These are phyloP conservation scores for Channa argus DNA, from an alignment of 2,113 vertebrate genomes.

Conservation along the genomic window DNA sequence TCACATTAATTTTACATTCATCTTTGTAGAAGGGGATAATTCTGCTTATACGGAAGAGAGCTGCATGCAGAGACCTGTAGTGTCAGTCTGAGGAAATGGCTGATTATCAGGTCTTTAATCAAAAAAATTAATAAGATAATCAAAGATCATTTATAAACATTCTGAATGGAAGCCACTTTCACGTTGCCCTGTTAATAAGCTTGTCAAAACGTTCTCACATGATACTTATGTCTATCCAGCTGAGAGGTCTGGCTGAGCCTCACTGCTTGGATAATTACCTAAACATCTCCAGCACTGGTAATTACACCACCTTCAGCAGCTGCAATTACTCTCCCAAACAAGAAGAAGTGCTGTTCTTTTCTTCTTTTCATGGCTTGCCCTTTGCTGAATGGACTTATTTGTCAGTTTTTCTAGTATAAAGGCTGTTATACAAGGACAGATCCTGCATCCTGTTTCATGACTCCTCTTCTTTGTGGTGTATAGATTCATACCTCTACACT, in stretches of 20 bases:
- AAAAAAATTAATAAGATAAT: too few species aligned
- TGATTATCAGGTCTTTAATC: too few species aligned
- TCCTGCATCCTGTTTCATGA: too few species aligned
- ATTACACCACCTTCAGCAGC: neutral
- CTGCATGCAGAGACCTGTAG: too few species aligned
- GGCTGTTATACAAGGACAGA: too few species aligned
- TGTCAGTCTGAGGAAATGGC: too few species aligned
- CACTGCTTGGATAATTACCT: too few species aligned
- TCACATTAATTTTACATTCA: too few species aligned
- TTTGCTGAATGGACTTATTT: neutral
- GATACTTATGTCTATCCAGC: neutral
- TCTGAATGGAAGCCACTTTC: neutral
- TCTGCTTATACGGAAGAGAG: too few species aligned
- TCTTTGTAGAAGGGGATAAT: too few species aligned
- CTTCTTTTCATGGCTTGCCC: neutral
- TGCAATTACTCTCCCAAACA: constrained; percentile 1
- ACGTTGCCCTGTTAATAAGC: neutral
- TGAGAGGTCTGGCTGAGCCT: neutral
- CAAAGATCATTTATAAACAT: neutral
- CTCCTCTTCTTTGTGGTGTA: too few species aligned
- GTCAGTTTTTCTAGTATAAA: neutral
- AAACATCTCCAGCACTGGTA: neutral
- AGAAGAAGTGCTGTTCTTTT: neutral
- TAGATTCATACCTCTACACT: too few species aligned
- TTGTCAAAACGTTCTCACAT: neutral